These are phyloP conservation scores for Monoplex corrugatus DNA, from an alignment of 2,888 invertebrate species.

Conservation along the genomic window DNA sequence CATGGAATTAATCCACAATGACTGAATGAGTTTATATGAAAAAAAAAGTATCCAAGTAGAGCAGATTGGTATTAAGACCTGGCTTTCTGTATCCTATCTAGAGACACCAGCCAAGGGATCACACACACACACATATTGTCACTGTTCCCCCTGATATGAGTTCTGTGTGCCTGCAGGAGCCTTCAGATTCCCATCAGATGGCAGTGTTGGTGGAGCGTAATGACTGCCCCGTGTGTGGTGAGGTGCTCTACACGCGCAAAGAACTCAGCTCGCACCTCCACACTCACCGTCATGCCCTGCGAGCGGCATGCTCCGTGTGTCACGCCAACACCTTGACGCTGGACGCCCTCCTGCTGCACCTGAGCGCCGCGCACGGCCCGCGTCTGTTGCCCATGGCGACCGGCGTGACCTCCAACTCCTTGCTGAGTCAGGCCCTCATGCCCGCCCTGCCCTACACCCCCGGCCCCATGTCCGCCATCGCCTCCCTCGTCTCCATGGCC, in stretches of 20 bases:
- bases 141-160: too few relatives aligned
- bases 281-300: conserved; percentile 45
- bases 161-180: too few relatives aligned
- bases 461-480: conserved; percentile 38
- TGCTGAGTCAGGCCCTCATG: conserved; percentile 34
- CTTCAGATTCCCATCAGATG: not conserved
- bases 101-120: too few relatives aligned
- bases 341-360: conserved; percentile 50
- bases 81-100: too few relatives aligned
- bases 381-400: not conserved
- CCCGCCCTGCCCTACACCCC: conserved; percentile 34
- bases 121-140: too few relatives aligned
- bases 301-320: conserved; percentile 44
- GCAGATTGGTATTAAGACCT: too few relatives aligned
- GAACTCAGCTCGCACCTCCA: conserved; percentile 40
- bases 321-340: conserved; percentile 42
- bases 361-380: conserved; percentile 44
- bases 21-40: too few relatives aligned
- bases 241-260: conserved; percentile 24
- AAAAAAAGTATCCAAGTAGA: too few relatives aligned
- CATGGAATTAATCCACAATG: too few relatives aligned
- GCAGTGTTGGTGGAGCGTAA: conserved; percentile 35
- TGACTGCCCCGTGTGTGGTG: conserved; percentile 46
- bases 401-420: not conserved
- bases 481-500: conserved; percentile 45